Evolutionary conservation across 2,888 invertebrate genomes (phyloP).

Genomic region (Chymomyza procnemis): DNA sequence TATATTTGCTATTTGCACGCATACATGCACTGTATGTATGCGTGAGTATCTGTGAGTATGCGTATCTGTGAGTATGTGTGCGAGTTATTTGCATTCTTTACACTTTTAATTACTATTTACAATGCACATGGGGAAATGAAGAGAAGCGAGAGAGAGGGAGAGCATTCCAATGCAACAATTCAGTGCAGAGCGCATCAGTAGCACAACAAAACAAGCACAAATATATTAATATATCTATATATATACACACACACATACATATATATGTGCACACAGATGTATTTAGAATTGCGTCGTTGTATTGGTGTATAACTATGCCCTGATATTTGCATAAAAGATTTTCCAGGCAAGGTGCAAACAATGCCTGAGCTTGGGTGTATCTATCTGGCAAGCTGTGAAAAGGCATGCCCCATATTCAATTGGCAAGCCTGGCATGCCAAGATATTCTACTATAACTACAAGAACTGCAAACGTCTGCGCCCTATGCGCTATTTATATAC

Average conservation of each 20-base stretch:
- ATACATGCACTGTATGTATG: slow-evolving; percentile 15
- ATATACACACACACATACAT: background rate
- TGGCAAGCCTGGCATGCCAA: no score
- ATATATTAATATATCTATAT: slow-evolving; percentile 55
- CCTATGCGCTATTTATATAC: no score
- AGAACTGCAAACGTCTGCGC: no score
- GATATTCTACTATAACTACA: no score
- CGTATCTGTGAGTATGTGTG: slow-evolving; percentile 2
- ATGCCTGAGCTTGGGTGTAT: no score
- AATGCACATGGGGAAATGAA: slow-evolving; percentile 66
- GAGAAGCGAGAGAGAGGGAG: slow-evolving; percentile 36
- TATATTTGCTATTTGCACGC: slow-evolving; percentile 20
- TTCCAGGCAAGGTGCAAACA: slow-evolving; percentile 49
- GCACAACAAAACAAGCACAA: slow-evolving; percentile 48
- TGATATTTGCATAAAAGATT: slow-evolving; percentile 29
- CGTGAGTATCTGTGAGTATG: slow-evolving; percentile 5
- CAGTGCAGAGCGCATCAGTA: slow-evolving; percentile 38
- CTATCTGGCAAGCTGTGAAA: background rate
- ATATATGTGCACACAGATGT: background rate
- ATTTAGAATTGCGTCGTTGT: background rate
- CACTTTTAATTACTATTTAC: slow-evolving; percentile 72
- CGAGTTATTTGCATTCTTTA: slow-evolving; percentile 61
- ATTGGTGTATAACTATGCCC: no score
- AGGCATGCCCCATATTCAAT: slow-evolving; percentile 5
- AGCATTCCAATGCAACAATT: slow-evolving; percentile 38